Percentiles rank a stretch among this genome's conserved stretches.
These are phyloP conservation scores for Tiphia femorata DNA, from an alignment of 2,888 invertebrate species.

Conservation along the genomic window DNA sequence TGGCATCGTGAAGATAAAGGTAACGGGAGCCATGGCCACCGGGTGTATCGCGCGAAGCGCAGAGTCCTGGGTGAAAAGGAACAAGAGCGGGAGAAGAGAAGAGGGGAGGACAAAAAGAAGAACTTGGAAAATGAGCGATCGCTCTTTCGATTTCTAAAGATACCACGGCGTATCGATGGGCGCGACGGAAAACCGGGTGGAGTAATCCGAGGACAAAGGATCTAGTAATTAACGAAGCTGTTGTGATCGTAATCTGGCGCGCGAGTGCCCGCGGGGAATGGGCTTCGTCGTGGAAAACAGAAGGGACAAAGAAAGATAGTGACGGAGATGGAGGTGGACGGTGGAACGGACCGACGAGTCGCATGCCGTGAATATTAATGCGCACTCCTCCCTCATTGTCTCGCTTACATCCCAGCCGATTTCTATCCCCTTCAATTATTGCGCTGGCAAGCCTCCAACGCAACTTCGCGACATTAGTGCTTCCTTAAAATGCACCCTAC, in stretches of 20 bases:
- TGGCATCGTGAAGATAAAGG: too few relatives aligned
- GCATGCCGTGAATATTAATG: conserved; percentile 58
- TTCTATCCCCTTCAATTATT: conserved; percentile 36
- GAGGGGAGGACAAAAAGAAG: too few relatives aligned
- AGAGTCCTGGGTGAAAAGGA: too few relatives aligned
- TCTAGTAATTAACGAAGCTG: conserved; percentile 63
- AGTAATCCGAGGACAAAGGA: conserved; percentile 36
- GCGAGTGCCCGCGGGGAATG: conserved; percentile 53
- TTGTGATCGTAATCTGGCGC: conserved; percentile 61
- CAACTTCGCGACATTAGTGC: too few relatives aligned
- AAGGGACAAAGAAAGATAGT: conserved; percentile 5
- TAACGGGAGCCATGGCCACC: too few relatives aligned
- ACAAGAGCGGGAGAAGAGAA: too few relatives aligned
- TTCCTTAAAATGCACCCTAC: too few relatives aligned
- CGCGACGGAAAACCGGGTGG: conserved; percentile 10
- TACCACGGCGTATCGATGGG: too few relatives aligned
- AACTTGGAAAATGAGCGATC: too few relatives aligned
- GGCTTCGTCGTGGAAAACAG: conserved; percentile 12
- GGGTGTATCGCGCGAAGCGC: too few relatives aligned
- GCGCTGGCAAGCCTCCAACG: too few relatives aligned
- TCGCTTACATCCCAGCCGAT: conserved; percentile 14
- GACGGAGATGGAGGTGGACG: conserved; percentile 1
- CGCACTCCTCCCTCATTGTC: conserved; percentile 55
- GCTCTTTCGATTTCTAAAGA: too few relatives aligned
- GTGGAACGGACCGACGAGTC: conserved; percentile 22